Evolutionary conservation across 1,140 invertebrate species (phyloP).

Genomic region (Neodiprion lecontei): DNA sequence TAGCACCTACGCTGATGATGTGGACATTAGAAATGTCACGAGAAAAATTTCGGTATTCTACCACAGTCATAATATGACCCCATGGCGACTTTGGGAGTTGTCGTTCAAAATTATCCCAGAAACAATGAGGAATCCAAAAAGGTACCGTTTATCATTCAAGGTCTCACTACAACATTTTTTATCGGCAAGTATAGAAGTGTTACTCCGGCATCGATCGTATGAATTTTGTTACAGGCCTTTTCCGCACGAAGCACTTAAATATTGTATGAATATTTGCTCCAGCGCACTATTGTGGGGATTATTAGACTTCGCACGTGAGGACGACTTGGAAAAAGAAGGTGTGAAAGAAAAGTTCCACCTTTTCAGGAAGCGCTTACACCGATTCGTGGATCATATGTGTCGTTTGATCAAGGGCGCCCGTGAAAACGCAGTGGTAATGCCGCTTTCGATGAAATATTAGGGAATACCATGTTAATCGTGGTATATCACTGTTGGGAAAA

Average conservation of each 20-base stretch:
- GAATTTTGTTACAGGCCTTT: constrained; percentile 45
- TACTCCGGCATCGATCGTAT: constrained; percentile 36
- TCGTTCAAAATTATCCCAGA: constrained; percentile 85
- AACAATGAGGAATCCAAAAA: constrained; percentile 58
- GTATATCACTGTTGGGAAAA: too few relatives aligned
- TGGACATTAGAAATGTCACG: constrained; percentile 86
- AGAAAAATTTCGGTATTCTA: constrained; percentile 94
- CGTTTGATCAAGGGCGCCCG: constrained; percentile 61
- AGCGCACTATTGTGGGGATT: constrained; percentile 91
- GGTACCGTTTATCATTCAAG: constrained; percentile 42
- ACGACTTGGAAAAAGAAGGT: constrained; percentile 65
- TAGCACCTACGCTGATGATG: constrained; percentile 47
- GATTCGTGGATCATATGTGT: constrained; percentile 80
- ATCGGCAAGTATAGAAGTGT: constrained; percentile 40
- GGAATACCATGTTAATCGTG: background rate
- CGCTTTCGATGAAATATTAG: too few relatives aligned
- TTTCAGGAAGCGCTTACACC: constrained; percentile 72
- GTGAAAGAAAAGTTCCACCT: constrained; percentile 57
- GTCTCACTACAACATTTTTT: constrained; percentile 48
- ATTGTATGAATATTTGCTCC: constrained; percentile 87
- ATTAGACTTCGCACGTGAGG: constrained; percentile 79
- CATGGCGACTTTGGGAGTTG: constrained; percentile 89
- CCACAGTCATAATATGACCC: constrained; percentile 90
- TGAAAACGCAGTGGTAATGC: constrained; percentile 23
- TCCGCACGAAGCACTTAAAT: constrained; percentile 80